phyloP scores from a whole-genome alignment of 2,797 vertebrate species.

The Pelodytes ibericus region DNA sequence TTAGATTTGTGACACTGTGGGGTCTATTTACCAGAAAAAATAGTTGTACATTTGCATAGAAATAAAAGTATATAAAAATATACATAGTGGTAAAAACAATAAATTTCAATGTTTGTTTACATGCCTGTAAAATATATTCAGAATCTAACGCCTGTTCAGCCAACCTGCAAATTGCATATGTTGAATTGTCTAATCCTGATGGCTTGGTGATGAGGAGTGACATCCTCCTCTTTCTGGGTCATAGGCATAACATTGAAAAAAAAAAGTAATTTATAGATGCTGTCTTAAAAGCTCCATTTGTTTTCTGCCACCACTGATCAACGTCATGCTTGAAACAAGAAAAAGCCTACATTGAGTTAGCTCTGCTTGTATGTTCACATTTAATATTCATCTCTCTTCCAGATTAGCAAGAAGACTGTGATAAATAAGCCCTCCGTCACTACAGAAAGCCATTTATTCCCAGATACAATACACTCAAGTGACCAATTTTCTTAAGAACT shows the following conservation, averaged over 20 bases:
- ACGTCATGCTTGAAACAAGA: neutral
- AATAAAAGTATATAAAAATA: no score
- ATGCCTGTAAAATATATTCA: neutral
- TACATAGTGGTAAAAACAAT: neutral
- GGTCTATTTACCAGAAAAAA: no score
- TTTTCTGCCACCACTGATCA: constrained; percentile 1
- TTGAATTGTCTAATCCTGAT: neutral
- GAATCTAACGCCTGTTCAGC: neutral
- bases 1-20: no score
- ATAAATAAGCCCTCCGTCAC: constrained; percentile 16
- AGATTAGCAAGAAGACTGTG: neutral
- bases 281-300: constrained; percentile 8
- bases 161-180: neutral
- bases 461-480: constrained; percentile 4
- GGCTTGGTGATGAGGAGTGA: constrained; percentile 4
- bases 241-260: constrained; percentile 10
- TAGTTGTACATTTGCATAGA: no score
- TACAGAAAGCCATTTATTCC: constrained; percentile 20
- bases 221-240: constrained; percentile 16
- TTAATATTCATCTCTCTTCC: neutral
- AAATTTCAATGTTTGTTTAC: no score
- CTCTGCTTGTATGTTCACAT: neutral
- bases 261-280: neutral
- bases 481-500: neutral
- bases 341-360: neutral